Evolutionary conservation across 2,888 invertebrate species (phyloP), one percentile per base, ranked within the genome.

Genomic region (Ethmia dodecea): DNA sequence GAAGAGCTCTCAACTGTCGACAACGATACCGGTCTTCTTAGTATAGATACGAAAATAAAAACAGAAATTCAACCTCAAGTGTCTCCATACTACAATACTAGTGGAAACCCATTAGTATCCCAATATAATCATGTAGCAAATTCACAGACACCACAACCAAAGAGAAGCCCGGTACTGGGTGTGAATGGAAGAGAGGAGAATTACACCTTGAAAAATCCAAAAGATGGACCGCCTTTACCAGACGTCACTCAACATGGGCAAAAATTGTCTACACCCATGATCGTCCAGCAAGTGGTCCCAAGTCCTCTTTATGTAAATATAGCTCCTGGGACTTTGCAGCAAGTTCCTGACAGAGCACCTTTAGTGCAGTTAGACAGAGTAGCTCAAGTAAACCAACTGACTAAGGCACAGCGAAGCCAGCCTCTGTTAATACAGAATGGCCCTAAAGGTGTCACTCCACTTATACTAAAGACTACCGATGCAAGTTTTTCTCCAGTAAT

Each of bases 401-500:
- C 37, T 29, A 75, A 76, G 52, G 66, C 64, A 27, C 60, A 65
- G 28, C 38, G 60, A 12, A 57, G 50, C 24, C 79, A 75, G 40
- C 80, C 77, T 18, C 41, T 86, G 15, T 39, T 86, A 12, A 62
- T 84, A 45, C 83, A 77, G 35, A 81, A 72, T 42, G 76, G 65
- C 58, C 40, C 66, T 13, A 83, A 83, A 52, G 66, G 67, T 29
- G 62, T 79, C 8, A 66, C 72, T 28, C 86, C 86, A 5, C 56
- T 87, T 18, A 70, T 86, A 35, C 45, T 87, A 24, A 84, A 86
- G 60, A 80, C 62, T 10, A 50, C 73, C 14, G 86, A 86, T 66
- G 48, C 76, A n/a, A 83, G 67, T 47, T 81, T 86, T 43, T 78
- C 86, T 30, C 89, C 91, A 52, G 88, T 93, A 25, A 86, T 93